Conservation (phyloP, 2,888 invertebrate species). For the Drosophila lacicola region DNA sequence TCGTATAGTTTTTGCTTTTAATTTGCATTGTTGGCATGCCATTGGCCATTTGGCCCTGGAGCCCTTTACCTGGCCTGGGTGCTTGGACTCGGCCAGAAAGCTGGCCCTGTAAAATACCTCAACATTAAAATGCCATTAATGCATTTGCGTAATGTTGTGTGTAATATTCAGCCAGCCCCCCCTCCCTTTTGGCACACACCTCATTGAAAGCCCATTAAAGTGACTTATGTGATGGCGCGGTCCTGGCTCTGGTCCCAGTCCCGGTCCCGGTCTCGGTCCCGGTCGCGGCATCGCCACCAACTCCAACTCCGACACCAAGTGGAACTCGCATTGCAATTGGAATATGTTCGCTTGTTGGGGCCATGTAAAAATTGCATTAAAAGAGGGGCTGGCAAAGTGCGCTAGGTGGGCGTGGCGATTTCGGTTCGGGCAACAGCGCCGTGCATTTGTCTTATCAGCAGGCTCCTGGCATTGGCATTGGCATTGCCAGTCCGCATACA, state of each 20-base stretch:
- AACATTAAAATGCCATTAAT: conserved; percentile 80
- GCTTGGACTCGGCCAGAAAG: neutral
- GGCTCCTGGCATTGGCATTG: conserved; percentile 50
- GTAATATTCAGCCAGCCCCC: conserved; percentile 49
- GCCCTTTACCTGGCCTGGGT: conserved; percentile 44
- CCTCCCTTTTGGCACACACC: conserved; percentile 51
- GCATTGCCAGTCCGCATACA: conserved; percentile 10
- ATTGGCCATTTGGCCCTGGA: neutral
- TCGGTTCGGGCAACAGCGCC: conserved; percentile 24
- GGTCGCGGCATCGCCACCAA: neutral
- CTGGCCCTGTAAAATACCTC: conserved; percentile 61
- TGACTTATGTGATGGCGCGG: conserved; percentile 69
- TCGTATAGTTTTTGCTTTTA: conserved; percentile 50
- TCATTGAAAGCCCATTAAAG: conserved; percentile 80
- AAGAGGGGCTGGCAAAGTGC: conserved; percentile 61
- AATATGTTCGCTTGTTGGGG: conserved; percentile 28
- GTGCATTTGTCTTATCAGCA: conserved; percentile 77
- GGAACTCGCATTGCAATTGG: conserved; percentile 46
- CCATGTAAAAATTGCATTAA: conserved; percentile 76
- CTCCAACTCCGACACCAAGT: conserved; percentile 27
- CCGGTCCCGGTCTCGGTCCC: neutral
- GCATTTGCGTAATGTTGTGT: conserved; percentile 77
- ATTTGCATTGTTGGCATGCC: conserved; percentile 70
- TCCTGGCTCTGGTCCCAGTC: neutral
- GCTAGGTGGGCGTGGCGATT: conserved; percentile 34